Conservation (phyloP, 1,140 invertebrate genomes). For the Ericerus pela region DNA sequence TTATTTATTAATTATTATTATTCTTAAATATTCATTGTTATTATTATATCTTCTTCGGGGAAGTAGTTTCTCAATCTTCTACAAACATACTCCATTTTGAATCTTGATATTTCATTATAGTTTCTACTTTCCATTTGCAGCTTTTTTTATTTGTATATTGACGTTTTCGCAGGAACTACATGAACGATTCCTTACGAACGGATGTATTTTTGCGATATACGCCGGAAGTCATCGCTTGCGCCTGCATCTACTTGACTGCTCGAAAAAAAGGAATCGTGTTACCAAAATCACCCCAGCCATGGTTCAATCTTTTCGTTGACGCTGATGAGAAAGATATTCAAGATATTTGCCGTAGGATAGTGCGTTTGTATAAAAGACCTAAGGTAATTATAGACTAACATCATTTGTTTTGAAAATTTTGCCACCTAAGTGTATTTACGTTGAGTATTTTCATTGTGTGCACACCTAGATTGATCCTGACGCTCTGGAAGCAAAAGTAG, state of each 20-base stretch:
- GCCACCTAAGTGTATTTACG: background rate
- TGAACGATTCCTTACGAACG: constrained; percentile 95
- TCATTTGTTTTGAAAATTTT: background rate
- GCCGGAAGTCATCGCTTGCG: constrained; percentile 95
- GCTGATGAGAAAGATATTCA: constrained; percentile 67
- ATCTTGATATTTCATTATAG: too few species aligned
- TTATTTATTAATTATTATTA: too few species aligned
- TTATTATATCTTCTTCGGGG: too few species aligned
- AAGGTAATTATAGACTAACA: constrained; percentile 43
- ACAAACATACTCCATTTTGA: too few species aligned
- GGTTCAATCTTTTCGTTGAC: constrained; percentile 77
- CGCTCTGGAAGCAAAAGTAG: constrained; percentile 13
- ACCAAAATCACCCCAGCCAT: constrained; percentile 71
- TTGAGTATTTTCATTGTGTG: constrained; percentile 4
- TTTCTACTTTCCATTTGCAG: background rate
- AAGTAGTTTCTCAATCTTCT: too few species aligned
- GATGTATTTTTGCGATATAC: constrained; percentile 92
- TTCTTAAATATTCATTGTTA: too few species aligned
- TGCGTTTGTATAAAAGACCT: constrained; percentile 65
- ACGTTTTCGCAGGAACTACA: constrained; percentile 92
- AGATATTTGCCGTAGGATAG: constrained; percentile 68
- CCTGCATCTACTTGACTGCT: constrained; percentile 91
- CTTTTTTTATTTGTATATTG: constrained; percentile 14
- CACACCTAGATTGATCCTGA: constrained; percentile 12
- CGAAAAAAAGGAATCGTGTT: constrained; percentile 69